These are phyloP conservation scores for Oostethus manadensis DNA, from an alignment of 2,113 vertebrate species.

Conservation along the genomic window DNA sequence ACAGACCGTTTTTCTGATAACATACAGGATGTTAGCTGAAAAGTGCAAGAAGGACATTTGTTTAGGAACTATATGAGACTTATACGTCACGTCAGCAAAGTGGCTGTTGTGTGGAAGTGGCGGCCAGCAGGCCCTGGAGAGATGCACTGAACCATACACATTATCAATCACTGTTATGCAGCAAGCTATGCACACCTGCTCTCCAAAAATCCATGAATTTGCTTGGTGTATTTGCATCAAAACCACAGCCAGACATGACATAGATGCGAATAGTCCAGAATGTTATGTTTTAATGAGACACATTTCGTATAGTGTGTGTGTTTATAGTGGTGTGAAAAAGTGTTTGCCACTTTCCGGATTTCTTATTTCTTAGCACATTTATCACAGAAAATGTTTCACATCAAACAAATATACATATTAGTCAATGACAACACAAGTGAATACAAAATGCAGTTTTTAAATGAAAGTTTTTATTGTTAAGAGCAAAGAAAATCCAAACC, in stretches of 20 bases:
- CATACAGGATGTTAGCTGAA: slow-evolving; percentile 36
- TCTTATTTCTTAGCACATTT: too few species aligned
- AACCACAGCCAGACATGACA: slow-evolving; percentile 15
- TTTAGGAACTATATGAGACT: slow-evolving; percentile 39
- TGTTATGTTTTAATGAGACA: too few species aligned
- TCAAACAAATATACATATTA: too few species aligned
- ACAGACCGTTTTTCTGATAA: slow-evolving; percentile 29
- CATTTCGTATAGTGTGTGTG: too few species aligned
- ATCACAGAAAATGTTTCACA: too few species aligned
- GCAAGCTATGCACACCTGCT: slow-evolving; percentile 41
- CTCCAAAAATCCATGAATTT: slow-evolving; percentile 23
- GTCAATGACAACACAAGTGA: too few species aligned
- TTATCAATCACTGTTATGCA: slow-evolving; percentile 58
- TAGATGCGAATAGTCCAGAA: neutral
- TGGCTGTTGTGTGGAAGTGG: slow-evolving; percentile 45
- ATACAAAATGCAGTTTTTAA: too few species aligned
- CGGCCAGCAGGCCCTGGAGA: slow-evolving; percentile 51
- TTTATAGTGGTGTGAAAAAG: too few species aligned
- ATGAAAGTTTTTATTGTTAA: too few species aligned
- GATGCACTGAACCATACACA: slow-evolving; percentile 39
- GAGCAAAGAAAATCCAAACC: too few species aligned
- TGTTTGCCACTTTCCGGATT: too few species aligned
- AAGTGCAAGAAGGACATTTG: slow-evolving; percentile 30
- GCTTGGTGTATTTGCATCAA: slow-evolving; percentile 4
- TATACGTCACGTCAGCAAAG: slow-evolving; percentile 54